phyloP scores from a whole-genome alignment of 2,113 vertebrate genomes.

The Oreocharis arfaki region DNA sequence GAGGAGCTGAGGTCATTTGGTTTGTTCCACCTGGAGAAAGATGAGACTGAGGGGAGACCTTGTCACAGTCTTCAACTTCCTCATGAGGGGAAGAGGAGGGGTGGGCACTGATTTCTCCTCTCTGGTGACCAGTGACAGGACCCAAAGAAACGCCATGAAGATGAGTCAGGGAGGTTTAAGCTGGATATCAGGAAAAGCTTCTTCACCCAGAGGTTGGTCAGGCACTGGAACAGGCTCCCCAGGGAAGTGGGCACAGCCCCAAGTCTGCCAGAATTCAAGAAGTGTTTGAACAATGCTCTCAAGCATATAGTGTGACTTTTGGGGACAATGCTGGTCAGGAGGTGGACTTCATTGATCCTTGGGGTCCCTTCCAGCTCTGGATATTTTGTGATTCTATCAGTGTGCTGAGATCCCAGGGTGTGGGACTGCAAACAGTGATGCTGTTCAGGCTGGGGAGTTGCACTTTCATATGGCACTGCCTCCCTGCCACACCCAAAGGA shows the following conservation, averaged over 20 bases:
- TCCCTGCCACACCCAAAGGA: not conserved
- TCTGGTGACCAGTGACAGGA: not conserved
- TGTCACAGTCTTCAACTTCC: not conserved
- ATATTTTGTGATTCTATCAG: not conserved
- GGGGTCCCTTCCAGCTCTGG: not conserved
- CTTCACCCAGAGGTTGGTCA: not conserved
- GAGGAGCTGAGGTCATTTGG: not conserved
- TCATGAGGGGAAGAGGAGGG: not conserved
- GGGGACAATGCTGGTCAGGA: not conserved
- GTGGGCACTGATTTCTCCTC: not conserved
- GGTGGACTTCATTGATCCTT: not conserved
- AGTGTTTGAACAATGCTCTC: not conserved
- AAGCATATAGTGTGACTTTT: not conserved
- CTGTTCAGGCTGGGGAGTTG: not conserved
- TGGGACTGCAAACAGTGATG: not conserved
- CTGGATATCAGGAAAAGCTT: not conserved
- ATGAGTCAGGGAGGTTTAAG: not conserved
- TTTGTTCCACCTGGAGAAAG: not conserved
- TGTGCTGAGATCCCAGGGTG: not conserved
- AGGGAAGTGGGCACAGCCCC: not conserved
- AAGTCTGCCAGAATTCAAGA: not conserved
- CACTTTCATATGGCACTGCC: accelerated
- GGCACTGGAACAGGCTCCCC: not conserved
- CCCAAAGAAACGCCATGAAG: not conserved
- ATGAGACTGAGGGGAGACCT: not conserved